Evolutionary conservation across 2,888 invertebrate genomes (phyloP), one percentile per base, ranked within the genome.

Genomic region (Endomychus coccineus): DNA sequence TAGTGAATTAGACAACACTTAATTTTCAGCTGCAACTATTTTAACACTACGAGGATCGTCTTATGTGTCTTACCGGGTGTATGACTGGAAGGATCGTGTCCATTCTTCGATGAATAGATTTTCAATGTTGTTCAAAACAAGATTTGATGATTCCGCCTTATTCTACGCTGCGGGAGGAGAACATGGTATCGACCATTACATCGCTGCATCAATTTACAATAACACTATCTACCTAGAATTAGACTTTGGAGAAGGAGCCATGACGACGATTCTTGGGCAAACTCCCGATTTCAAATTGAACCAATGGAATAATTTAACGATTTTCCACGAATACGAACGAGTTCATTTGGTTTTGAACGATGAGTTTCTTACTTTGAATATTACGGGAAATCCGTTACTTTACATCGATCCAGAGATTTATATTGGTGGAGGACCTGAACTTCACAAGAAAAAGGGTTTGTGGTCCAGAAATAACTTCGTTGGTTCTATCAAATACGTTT

Each of bases 341-440:
- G 76, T 92, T 0, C 71, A 75, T 49, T 75, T 92, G 10, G 78
- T 82, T 45, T 69, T 94, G 23, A 89, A 94, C 64, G 72, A 78
- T 30, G 79, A 82, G 53, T 74, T 70, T 17, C 77, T 80, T 50
- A 69, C 74, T 0, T 72, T 86, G 34, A 80, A 84, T 56, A 71
- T 88, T 27, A 80, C 82, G 1, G 83, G 83, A 7, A 75, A 77
- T 59, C 75, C 73, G 41, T 77, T 83, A 59, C 73, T 94, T 43
- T 85, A 89, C 51, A 88, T 94, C 46, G 92, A 94, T 70, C 92
- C 94, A 19, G 89, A 91, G 66, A 88, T 94, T 49, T 92, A 91
- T 62, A 85, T 94, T 47, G 91, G 90, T 2, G 66, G 66, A 13
- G 66, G 67, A 3, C 86, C 89, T 2, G 86, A 87, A 59, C 64